Percentiles rank a stretch among this genome's conserved stretches.
phyloP scores from a whole-genome alignment of 2,888 invertebrate genomes.

The Drosophila nigritarsus region DNA sequence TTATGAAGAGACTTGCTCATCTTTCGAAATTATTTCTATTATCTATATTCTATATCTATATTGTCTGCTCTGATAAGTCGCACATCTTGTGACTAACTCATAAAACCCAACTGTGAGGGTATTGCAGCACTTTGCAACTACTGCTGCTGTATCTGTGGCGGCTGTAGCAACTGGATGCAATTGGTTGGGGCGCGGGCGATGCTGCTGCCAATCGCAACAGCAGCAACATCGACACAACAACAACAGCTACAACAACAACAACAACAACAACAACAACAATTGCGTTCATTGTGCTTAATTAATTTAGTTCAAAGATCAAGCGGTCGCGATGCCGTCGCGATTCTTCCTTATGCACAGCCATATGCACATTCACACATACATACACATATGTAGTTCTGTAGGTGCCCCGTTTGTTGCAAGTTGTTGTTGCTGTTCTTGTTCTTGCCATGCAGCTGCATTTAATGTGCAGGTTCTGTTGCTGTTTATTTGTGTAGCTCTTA shows the following conservation, averaged over 20 bases:
- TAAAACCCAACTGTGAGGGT: neutral
- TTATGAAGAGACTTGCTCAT: too few species aligned
- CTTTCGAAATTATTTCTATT: too few species aligned
- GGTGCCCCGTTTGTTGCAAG: slow-evolving; percentile 33
- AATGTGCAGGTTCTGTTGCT: slow-evolving; percentile 51
- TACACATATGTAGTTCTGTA: neutral
- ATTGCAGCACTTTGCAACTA: neutral
- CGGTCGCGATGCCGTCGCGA: slow-evolving; percentile 72
- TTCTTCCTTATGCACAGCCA: slow-evolving; percentile 40
- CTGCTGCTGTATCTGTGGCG: neutral
- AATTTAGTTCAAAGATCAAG: slow-evolving; percentile 85
- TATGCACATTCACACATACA: neutral
- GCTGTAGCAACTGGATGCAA: slow-evolving; percentile 29
- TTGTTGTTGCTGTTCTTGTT: slow-evolving; percentile 20
- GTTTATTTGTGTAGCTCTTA: slow-evolving; percentile 51
- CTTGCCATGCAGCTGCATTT: slow-evolving; percentile 55
- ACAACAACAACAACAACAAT: slow-evolving; percentile 76
- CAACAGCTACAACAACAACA: slow-evolving; percentile 10
- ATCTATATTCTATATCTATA: too few species aligned
- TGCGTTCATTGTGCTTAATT: slow-evolving; percentile 85
- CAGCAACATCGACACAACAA: slow-evolving; percentile 3
- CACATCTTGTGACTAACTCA: neutral
- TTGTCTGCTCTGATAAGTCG: neutral
- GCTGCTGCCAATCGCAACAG: slow-evolving; percentile 20
- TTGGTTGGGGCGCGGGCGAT: slow-evolving; percentile 23